These are phyloP conservation scores for Trematocara variabile DNA, from an alignment of 2,113 vertebrate genomes.

Conservation along the genomic window DNA sequence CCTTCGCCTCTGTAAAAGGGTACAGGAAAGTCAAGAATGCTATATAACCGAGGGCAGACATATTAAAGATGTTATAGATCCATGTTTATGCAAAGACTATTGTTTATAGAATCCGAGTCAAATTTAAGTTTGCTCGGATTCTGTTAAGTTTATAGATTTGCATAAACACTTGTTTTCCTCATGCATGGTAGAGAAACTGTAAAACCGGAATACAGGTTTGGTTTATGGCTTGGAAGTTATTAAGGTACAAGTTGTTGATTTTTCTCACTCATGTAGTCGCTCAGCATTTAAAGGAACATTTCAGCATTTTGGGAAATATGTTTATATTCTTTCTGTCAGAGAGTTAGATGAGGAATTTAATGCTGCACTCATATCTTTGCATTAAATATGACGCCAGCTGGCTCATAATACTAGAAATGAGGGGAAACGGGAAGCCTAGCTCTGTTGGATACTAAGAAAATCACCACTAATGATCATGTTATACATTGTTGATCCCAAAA, in stretches of 20 bases:
- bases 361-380: not conserved
- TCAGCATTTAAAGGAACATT: not conserved
- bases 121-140: not conserved
- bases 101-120: constrained; percentile 12
- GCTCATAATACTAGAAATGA: not conserved
- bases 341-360: not conserved
- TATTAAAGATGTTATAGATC: constrained; percentile 44
- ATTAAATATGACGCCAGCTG: not conserved
- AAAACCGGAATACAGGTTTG: not conserved
- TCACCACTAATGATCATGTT: not conserved
- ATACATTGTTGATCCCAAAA: not conserved
- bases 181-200: not conserved
- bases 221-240: not conserved
- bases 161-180: constrained; percentile 1
- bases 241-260: not conserved
- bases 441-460: not conserved
- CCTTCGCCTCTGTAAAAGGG: not conserved
- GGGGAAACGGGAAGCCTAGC: not conserved
- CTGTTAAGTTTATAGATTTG: constrained; percentile 4
- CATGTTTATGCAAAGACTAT: constrained; percentile 8
- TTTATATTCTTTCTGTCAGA: not conserved
- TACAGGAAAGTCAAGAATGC: not conserved
- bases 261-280: not conserved
- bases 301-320: not conserved
- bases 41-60: constrained; percentile 44